Conservation (phyloP, 2,797 vertebrate genomes). For the Stomatorhinus walkeri region DNA sequence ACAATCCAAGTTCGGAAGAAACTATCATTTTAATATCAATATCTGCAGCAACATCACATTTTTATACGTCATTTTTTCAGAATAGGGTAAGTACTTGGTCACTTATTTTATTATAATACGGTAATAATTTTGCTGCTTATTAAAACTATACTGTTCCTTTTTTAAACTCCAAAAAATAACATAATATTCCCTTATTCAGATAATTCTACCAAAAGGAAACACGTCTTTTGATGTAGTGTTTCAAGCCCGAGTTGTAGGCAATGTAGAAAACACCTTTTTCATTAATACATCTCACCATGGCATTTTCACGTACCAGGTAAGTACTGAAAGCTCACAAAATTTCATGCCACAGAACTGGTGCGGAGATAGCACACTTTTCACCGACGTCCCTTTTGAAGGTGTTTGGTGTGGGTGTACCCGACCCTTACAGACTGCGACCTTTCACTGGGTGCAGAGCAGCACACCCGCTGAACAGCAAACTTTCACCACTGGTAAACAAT, state of each 20-base stretch:
- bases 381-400: constrained; percentile 61
- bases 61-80: constrained; percentile 98
- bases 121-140: neutral
- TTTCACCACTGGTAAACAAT: constrained; percentile 94
- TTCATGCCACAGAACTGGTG: neutral
- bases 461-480: constrained; percentile 92
- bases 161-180: neutral
- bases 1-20: constrained; percentile 99
- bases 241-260: constrained; percentile 93
- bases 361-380: neutral
- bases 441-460: constrained; percentile 84
- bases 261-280: constrained; percentile 99
- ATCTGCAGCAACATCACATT: constrained; percentile 98
- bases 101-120: neutral
- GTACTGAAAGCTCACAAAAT: neutral
- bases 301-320: constrained; percentile 98
- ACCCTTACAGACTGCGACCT: constrained; percentile 90
- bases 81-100: constrained; percentile 79
- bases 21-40: constrained; percentile 97
- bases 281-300: constrained; percentile 99
- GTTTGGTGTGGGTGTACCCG: constrained; percentile 94
- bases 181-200: constrained; percentile 57
- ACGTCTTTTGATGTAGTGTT: constrained; percentile 98
- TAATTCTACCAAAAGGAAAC: constrained; percentile 96
- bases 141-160: neutral